A percentile compares a stretch with the other conserved stretches of the same genome.
Conservation (phyloP, 2,888 invertebrate genomes). For the Malacosoma neustria region DNA sequence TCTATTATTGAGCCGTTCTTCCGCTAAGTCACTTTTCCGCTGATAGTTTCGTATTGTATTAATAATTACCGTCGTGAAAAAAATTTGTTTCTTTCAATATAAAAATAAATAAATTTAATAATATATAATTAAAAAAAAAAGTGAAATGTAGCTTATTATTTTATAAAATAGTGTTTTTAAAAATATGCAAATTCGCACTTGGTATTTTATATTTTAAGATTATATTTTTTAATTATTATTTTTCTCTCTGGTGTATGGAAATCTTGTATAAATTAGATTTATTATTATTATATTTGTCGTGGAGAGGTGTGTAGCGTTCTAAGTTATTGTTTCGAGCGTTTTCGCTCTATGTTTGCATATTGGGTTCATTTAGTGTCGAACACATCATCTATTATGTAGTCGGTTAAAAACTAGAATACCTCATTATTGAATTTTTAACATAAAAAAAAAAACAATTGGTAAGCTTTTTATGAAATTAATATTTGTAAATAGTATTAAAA, state of each 20-base stretch:
- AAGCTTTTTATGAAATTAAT: neutral
- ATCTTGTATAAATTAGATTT: conserved; percentile 65
- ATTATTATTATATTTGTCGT: neutral
- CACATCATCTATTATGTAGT: too few species aligned
- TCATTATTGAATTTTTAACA: neutral
- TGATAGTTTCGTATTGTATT: too few species aligned
- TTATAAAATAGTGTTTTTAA: conserved; percentile 8
- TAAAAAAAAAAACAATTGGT: neutral
- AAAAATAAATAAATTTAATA: neutral
- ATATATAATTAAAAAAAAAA: conserved; percentile 11
- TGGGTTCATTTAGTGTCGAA: conserved; percentile 2
- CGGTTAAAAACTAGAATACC: neutral
- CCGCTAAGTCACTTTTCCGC: too few species aligned
- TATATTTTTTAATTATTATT: conserved; percentile 13
- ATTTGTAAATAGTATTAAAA: neutral
- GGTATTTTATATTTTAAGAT: conserved; percentile 8
- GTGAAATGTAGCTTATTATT: conserved; percentile 9
- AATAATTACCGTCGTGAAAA: too few species aligned
- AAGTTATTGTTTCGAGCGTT: neutral
- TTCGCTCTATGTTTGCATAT: conserved; percentile 3
- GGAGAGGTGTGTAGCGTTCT: neutral
- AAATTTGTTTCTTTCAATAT: neutral
- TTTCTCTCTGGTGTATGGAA: conserved; percentile 64
- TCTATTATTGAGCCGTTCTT: too few species aligned
- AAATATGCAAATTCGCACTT: neutral